phyloP scores from a whole-genome alignment of 23 tunicate species.

The Ascidia mentula region DNA sequence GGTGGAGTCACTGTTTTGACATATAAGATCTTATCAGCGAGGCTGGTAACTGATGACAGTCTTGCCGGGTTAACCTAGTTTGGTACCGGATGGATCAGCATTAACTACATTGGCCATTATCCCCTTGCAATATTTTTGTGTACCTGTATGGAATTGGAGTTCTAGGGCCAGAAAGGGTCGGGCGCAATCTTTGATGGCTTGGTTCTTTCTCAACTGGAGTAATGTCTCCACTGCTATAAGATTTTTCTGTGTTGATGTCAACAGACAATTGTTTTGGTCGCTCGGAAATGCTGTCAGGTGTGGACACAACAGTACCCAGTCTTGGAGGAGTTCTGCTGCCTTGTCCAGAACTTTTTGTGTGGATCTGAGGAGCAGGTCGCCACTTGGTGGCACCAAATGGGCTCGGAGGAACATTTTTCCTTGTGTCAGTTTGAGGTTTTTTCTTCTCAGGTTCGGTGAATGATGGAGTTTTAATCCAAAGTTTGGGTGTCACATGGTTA shows the following conservation, averaged over 20 bases:
- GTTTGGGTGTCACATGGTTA: neutral
- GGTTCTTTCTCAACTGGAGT: constrained; percentile 9
- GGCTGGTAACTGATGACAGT: no score
- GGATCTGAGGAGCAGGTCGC: neutral
- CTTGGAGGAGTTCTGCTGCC: neutral
- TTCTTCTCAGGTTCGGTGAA: neutral
- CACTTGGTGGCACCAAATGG: neutral
- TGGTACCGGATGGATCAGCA: no score
- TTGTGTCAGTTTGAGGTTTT: neutral
- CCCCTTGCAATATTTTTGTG: no score
- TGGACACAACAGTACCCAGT: neutral
- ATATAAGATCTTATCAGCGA: no score
- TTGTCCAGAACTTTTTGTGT: neutral
- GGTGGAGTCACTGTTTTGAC: no score
- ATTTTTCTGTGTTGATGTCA: neutral
- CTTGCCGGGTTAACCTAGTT: no score
- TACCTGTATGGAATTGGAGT: constrained; percentile 2
- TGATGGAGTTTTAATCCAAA: neutral
- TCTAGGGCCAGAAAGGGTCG: neutral
- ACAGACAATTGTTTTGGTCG: neutral
- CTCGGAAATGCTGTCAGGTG: neutral
- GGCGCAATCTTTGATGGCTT: neutral
- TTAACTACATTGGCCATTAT: no score
- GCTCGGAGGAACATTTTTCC: neutral
- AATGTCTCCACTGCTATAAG: neutral